phyloP scores from a whole-genome alignment of 2,113 vertebrate genomes.

The Taxidea taxus region DNA sequence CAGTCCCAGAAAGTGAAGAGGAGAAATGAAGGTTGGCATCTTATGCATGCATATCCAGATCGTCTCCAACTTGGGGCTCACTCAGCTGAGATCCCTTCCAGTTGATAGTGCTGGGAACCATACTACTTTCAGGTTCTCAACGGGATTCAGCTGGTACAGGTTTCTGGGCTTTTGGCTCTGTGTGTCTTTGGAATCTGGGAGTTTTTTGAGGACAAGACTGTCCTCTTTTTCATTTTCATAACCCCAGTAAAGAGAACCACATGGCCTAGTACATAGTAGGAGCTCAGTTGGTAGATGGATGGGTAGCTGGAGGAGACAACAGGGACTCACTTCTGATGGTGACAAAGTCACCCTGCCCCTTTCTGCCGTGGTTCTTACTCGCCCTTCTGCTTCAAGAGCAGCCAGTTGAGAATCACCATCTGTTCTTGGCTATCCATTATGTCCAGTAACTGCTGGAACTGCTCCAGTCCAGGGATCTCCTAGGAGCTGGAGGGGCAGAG shows the following conservation, averaged over 20 bases:
- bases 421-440: background rate
- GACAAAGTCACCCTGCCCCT: background rate
- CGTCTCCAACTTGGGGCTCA: background rate
- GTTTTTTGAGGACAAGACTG: background rate
- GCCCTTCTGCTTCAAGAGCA: background rate
- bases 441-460: background rate
- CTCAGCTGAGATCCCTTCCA: background rate
- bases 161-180: background rate
- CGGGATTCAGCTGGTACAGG: background rate
- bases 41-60: background rate
- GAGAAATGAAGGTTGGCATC: background rate
- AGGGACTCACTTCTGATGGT: background rate
- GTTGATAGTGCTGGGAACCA: background rate
- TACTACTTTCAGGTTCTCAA: background rate
- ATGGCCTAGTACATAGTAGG: background rate
- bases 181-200: background rate
- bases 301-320: background rate
- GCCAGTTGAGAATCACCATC: background rate
- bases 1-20: background rate
- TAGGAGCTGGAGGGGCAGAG: background rate
- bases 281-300: background rate
- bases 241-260: background rate
- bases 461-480: background rate
- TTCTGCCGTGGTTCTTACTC: background rate
- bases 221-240: constrained; percentile 1